phyloP scores from a whole-genome alignment of 2,113 vertebrate genomes.

The Fulica atra region DNA sequence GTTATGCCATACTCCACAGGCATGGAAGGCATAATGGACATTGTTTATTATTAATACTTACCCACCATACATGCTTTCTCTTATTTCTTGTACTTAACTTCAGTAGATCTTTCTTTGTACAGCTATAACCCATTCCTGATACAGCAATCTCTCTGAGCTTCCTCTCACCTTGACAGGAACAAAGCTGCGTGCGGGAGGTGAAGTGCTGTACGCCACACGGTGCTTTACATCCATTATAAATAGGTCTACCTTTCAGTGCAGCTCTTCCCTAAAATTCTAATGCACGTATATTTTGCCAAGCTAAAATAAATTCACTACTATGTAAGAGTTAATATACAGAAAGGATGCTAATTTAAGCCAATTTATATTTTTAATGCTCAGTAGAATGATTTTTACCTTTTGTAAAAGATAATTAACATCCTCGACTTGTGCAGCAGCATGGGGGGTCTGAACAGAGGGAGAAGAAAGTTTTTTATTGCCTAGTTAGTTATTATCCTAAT shows the following conservation, averaged over 20 bases:
- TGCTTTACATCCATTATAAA: not conserved
- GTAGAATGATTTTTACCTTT: not conserved
- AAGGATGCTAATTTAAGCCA: not conserved
- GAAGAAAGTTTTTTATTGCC: not conserved
- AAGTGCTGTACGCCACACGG: not conserved
- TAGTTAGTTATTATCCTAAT: not conserved
- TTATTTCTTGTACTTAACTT: not conserved
- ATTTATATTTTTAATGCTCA: not conserved
- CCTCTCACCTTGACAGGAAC: not conserved
- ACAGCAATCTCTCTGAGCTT: not conserved
- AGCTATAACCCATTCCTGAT: not conserved
- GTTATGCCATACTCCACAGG: not conserved
- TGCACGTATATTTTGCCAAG: not conserved
- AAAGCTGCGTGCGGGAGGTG: not conserved
- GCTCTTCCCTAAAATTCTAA: not conserved
- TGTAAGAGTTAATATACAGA: not conserved
- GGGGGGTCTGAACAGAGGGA: not conserved
- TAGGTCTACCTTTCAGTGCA: not conserved
- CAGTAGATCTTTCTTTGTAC: not conserved
- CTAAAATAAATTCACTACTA: not conserved
- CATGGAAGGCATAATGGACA: not conserved
- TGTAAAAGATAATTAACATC: not conserved
- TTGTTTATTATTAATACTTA: not conserved
- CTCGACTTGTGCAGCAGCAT: not conserved
- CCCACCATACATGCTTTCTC: not conserved